These are phyloP conservation scores for Phocides pigmalion DNA, from an alignment of 1,140 invertebrate species.

Conservation along the genomic window DNA sequence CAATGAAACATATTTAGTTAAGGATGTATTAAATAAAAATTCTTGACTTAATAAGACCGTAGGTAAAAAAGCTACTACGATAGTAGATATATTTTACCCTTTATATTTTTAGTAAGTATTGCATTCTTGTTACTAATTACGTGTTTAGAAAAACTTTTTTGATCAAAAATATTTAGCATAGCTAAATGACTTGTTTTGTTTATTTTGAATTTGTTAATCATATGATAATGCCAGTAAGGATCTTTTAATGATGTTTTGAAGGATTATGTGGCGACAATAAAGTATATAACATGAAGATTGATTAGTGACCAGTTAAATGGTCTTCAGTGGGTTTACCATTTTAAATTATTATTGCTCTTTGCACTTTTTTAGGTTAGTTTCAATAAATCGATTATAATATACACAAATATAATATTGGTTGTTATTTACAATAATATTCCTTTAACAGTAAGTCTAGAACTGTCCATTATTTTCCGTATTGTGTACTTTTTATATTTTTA, in stretches of 20 bases:
- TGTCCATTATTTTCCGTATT: too few species aligned
- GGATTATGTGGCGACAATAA: slow-evolving; percentile 7
- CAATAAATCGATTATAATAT: slow-evolving; percentile 8
- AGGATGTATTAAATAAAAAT: too few species aligned
- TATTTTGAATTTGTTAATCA: neutral
- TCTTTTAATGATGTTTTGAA: neutral
- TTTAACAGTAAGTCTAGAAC: too few species aligned
- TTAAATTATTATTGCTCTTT: slow-evolving; percentile 33
- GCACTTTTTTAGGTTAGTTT: slow-evolving; percentile 29
- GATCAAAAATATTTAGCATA: neutral
- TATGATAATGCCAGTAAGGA: neutral
- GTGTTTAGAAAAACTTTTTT: too few species aligned
- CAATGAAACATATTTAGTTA: too few species aligned
- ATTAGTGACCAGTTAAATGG: slow-evolving; percentile 7
- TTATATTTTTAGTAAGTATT: too few species aligned
- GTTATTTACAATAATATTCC: neutral
- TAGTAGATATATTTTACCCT: too few species aligned
- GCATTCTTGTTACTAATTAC: too few species aligned
- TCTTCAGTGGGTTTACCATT: slow-evolving; percentile 6
- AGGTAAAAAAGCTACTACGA: too few species aligned
- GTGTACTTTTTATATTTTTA: too few species aligned
- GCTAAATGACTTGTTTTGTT: neutral
- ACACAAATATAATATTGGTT: neutral
- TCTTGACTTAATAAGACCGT: too few species aligned
- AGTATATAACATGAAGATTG: slow-evolving; percentile 15